Evolutionary conservation across 2,797 vertebrate genomes (phyloP).

Genomic region (Tiaroga cobitis): DNA sequence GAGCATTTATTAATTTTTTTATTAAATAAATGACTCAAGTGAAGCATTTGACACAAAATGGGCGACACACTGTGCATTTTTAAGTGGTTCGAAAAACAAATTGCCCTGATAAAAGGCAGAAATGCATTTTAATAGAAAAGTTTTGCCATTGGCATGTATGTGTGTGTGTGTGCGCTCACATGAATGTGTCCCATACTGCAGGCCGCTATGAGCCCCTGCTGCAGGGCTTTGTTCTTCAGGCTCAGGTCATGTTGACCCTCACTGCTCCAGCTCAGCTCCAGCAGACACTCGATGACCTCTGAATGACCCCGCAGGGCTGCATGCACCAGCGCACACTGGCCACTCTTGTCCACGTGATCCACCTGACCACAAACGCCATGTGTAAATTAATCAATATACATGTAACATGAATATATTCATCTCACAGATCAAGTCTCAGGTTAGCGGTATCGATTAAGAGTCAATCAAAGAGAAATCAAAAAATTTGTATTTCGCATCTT

Average conservation of each 20-base stretch:
- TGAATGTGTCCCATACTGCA: conserved; percentile 92
- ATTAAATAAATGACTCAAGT: neutral
- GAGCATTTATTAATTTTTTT: neutral
- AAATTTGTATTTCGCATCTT: too few species aligned
- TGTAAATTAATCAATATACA: neutral
- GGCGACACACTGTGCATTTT: neutral
- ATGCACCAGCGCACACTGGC: conserved; percentile 93
- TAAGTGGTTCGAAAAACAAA: neutral
- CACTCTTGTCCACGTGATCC: conserved; percentile 92
- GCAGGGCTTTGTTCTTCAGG: conserved; percentile 88
- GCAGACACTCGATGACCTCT: conserved; percentile 86
- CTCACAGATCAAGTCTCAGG: neutral
- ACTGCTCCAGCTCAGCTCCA: conserved; percentile 83
- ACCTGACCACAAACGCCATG: conserved; percentile 72
- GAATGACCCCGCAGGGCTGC: conserved; percentile 90
- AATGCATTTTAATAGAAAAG: neutral
- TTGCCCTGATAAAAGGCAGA: neutral
- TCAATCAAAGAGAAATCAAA: too few species aligned
- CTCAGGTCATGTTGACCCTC: conserved; percentile 76
- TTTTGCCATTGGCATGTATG: neutral
- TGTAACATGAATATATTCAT: neutral
- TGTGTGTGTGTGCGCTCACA: conserved; percentile 41
- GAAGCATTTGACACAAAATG: neutral
- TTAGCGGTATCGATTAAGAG: neutral
- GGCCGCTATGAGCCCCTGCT: conserved; percentile 92